Conservation (phyloP, 2,113 vertebrate species). For the Onychostoma macrolepis region DNA sequence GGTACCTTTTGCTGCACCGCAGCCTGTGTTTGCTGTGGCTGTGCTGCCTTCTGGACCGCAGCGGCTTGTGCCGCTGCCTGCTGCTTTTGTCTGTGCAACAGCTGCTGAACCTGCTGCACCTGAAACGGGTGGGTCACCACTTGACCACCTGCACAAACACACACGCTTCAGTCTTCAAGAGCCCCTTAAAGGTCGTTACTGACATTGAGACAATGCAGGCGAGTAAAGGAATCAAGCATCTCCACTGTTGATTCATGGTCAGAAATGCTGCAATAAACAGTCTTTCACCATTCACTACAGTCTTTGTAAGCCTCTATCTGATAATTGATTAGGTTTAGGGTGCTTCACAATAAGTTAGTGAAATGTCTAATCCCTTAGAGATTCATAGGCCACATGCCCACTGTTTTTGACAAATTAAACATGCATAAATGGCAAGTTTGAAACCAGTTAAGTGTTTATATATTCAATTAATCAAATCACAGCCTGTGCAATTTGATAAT, state of each 20-base stretch:
- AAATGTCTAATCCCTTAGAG: neutral
- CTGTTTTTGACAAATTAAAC: neutral
- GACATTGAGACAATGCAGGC: neutral
- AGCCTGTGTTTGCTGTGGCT: conserved; percentile 82
- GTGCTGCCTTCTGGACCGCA: conserved; percentile 83
- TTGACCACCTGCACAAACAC: conserved; percentile 75
- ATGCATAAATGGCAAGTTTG: neutral
- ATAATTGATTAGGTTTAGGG: neutral
- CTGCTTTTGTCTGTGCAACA: conserved; percentile 79
- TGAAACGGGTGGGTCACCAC: conserved; percentile 80
- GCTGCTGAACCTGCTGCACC: conserved; percentile 79
- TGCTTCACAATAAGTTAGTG: neutral
- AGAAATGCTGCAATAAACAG: neutral
- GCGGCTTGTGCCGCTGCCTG: conserved; percentile 77
- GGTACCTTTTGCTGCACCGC: conserved; percentile 86
- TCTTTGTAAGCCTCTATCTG: neutral
- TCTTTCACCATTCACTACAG: neutral
- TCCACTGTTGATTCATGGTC: neutral
- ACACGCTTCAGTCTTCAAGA: neutral
- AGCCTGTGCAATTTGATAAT: neutral
- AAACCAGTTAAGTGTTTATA: neutral
- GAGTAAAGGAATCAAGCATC: neutral
- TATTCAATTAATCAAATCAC: no score
- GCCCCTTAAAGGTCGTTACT: neutral
- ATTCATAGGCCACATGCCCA: neutral